Conservation (phyloP, 1,140 invertebrate genomes). For the Hesperophylax magnus region DNA sequence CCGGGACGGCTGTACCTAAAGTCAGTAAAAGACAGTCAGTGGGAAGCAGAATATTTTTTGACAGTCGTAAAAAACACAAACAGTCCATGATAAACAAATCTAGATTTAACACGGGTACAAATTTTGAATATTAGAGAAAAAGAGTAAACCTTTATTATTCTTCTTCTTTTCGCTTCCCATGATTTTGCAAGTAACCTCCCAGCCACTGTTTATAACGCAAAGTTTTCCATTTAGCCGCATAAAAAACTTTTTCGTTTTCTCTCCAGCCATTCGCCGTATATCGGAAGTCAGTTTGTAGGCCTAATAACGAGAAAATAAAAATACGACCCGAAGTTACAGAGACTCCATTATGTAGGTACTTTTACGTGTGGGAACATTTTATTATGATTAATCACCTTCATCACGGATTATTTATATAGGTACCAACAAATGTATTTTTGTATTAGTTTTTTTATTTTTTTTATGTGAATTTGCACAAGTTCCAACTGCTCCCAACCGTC, state of each 20-base stretch:
- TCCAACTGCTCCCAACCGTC: too few relatives aligned
- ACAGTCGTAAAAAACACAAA: too few relatives aligned
- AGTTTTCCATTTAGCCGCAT: constrained; percentile 17
- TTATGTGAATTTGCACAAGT: too few relatives aligned
- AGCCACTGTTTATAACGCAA: constrained; percentile 25
- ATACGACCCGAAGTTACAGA: constrained; percentile 11
- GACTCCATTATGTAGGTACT: neutral
- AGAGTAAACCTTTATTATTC: neutral
- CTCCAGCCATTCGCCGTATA: constrained; percentile 29
- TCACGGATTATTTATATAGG: neutral
- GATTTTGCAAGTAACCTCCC: neutral
- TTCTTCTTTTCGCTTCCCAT: neutral
- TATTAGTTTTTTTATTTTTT: too few relatives aligned
- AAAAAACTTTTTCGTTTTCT: constrained; percentile 39
- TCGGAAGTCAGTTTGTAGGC: constrained; percentile 51
- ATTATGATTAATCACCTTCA: constrained; percentile 23
- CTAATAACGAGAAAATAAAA: constrained; percentile 48
- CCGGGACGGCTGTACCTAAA: too few relatives aligned
- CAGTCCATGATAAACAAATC: too few relatives aligned
- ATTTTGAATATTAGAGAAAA: too few relatives aligned
- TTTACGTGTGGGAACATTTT: constrained; percentile 14
- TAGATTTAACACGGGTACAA: too few relatives aligned
- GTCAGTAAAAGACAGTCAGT: too few relatives aligned
- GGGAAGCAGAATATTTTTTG: too few relatives aligned
- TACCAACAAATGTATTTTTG: too few relatives aligned